Percentiles rank a stretch among this genome's conserved stretches.
These are phyloP conservation scores for Teleiodes luculella DNA, from an alignment of 2,888 invertebrate genomes.

Conservation along the genomic window DNA sequence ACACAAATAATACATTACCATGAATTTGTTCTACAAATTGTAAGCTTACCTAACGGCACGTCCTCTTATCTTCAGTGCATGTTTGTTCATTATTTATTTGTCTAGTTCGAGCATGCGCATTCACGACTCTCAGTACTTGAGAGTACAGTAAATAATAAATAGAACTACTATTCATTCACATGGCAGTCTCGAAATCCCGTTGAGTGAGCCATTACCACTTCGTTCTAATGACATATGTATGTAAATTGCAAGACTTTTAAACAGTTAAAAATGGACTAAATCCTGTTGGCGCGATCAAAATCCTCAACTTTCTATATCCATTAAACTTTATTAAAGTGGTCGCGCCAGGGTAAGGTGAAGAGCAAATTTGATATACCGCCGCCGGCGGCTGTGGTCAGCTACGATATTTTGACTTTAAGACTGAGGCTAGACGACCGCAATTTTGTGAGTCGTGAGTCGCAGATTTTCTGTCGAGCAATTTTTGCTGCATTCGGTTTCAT, in stretches of 20 bases:
- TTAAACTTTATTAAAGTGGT: slow-evolving; percentile 13
- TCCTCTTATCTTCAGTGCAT: not conserved
- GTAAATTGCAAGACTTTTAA: slow-evolving; percentile 12
- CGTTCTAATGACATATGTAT: slow-evolving; percentile 10
- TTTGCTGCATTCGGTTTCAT: no score
- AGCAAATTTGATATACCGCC: not conserved
- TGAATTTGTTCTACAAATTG: no score
- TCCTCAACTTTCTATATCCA: slow-evolving; percentile 18
- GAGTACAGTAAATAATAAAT: not conserved
- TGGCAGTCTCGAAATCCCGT: not conserved
- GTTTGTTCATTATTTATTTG: not conserved
- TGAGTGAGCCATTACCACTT: slow-evolving; percentile 6
- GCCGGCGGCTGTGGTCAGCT: not conserved
- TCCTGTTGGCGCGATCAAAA: not conserved
- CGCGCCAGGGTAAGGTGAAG: slow-evolving; percentile 6
- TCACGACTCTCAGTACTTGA: not conserved
- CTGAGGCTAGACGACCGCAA: no score
- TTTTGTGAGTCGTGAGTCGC: no score
- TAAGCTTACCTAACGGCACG: not conserved
- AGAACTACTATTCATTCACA: not conserved
- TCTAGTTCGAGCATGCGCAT: not conserved
- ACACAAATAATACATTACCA: no score
- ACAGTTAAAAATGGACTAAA: slow-evolving; percentile 13
- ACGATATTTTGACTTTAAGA: not conserved
- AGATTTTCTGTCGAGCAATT: no score